Conservation (phyloP, 2,113 vertebrate genomes). For the Enhydra lutris region DNA sequence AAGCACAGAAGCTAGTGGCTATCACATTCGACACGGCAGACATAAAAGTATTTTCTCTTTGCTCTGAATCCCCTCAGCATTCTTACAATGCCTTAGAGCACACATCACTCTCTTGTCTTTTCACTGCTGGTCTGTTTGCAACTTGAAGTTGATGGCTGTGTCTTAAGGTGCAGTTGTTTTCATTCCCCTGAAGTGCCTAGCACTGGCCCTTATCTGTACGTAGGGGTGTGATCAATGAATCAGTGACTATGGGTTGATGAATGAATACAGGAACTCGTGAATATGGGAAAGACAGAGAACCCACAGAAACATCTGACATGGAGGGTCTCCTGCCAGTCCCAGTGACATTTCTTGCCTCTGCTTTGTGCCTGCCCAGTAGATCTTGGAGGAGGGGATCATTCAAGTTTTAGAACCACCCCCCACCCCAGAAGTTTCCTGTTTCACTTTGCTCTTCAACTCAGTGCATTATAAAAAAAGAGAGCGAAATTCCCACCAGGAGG, state of each 20-base stretch:
- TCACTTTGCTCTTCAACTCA: constrained; percentile 59
- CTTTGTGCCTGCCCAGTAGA: neutral
- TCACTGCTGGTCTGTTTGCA: neutral
- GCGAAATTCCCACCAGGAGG: constrained; percentile 78
- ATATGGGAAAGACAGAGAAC: neutral
- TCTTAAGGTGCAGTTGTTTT: neutral
- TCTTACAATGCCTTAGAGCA: neutral
- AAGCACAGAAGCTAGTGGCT: fast-evolving
- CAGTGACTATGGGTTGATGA: neutral
- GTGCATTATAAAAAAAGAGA: neutral
- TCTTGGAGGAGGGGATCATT: neutral
- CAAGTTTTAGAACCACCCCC: neutral
- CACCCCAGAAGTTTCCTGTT: constrained; percentile 54
- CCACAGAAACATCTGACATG: neutral
- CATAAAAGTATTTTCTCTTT: neutral
- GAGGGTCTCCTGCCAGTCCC: neutral
- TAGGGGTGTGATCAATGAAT: neutral
- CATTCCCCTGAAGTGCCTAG: neutral
- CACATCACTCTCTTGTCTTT: neutral
- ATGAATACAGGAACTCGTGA: neutral
- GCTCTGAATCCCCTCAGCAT: neutral
- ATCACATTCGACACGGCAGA: fast-evolving
- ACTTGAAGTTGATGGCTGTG: neutral
- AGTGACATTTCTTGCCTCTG: constrained; percentile 13
- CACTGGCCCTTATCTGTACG: neutral